Base-by-base conservation (phyloP, 2,797 vertebrate genomes). In the Myotis pilosus region DNA sequence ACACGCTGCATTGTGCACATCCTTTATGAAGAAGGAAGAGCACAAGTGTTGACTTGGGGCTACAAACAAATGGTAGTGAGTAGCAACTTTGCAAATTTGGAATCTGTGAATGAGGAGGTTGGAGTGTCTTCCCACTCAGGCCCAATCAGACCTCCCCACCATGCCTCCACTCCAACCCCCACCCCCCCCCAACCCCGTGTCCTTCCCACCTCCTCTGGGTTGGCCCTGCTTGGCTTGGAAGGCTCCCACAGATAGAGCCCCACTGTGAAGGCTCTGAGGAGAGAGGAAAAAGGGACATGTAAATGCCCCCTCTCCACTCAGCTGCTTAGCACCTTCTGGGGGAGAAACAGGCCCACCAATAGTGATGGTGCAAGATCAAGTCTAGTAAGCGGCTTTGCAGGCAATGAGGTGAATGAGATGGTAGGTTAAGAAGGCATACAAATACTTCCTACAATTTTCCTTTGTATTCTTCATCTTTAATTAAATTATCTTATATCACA, bases 231-330 rank as follows among this genome's bases (percentile, higher is more conserved):
- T 53, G 64, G 9, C 19, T 33, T 87, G n/a, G 47, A 38, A 0
- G 0, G 8, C 8, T 47, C 44, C 60, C 49, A 28, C 0, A 72
- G 60, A 28, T 0, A 3, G 28, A 36, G 4, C n/a, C 44, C 62
- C 30, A 44, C 71, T 28, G 4, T n/a, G 44, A 89, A 71, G 72
- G 53, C 8, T 17, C 16, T 47, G 4, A 68, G 4, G 16, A 66
- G 28, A 76, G 2, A 12, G 5, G 22, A 23, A 5, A 20, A 20
- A 0, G 11, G 25, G 55, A 15, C 0, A 0, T 15, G 11, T 11
- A 69, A 41, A 23, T 62, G 17, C 12, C 49, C 15, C 44, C 3
- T 16, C 12, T 66, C 6, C 6, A 36, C n/a, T 0, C 12, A 36
- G 15, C n/a, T 49, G 15, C n/a, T 81, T 38, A 38, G 51, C 23